Conservation (phyloP, 2,797 vertebrate genomes). For the Neosilurus hyrtlii region DNA sequence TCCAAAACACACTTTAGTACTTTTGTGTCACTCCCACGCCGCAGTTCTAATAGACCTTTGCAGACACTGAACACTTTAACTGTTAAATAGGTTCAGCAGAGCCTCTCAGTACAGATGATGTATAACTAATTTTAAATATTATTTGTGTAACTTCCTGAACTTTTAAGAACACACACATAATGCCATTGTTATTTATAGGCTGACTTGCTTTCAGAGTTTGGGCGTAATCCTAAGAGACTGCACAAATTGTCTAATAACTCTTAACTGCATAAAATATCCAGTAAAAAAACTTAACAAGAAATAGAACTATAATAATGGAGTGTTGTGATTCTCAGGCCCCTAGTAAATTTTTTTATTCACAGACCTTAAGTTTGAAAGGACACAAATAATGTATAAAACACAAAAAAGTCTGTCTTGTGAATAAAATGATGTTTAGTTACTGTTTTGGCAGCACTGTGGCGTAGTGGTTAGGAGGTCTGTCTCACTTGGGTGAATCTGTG, state of each 20-base stretch:
- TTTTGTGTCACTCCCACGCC: too few relatives aligned
- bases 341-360: too few relatives aligned
- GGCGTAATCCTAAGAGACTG: neutral
- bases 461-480: too few relatives aligned
- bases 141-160: neutral
- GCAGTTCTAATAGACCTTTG: neutral
- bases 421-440: too few relatives aligned
- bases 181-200: neutral
- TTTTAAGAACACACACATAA: neutral
- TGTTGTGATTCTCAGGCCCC: neutral
- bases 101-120: neutral
- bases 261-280: neutral
- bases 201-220: neutral
- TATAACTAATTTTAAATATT: neutral
- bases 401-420: too few relatives aligned
- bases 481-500: too few relatives aligned
- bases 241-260: neutral
- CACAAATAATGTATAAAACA: too few relatives aligned
- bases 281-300: neutral
- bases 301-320: neutral
- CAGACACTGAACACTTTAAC: neutral
- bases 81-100: neutral
- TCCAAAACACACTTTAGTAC: neutral
- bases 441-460: too few relatives aligned
- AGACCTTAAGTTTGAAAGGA: too few relatives aligned